Conservation (phyloP, 2,888 invertebrate genomes). For the Lithosia quadra region DNA sequence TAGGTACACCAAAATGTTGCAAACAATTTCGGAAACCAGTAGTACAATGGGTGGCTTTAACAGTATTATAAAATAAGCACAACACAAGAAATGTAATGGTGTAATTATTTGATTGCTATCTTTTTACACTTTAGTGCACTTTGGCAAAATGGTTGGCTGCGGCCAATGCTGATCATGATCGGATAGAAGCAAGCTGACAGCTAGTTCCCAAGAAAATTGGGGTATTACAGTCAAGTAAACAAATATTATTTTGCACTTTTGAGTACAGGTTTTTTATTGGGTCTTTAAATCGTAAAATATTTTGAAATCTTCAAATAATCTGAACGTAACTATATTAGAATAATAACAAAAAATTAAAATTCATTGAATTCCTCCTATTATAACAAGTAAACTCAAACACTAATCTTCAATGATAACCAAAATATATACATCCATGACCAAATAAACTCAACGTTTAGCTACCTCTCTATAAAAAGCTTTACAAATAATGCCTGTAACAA, state of each 20-base stretch:
- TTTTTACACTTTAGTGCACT: background rate
- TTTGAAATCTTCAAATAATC: too few relatives aligned
- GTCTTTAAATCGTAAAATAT: too few relatives aligned
- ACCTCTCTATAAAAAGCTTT: background rate
- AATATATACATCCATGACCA: background rate
- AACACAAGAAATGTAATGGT: background rate
- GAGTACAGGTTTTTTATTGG: too few relatives aligned
- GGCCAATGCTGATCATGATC: too few relatives aligned
- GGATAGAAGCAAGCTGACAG: too few relatives aligned
- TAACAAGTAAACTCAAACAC: background rate
- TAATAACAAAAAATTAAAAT: background rate
- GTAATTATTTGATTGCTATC: background rate
- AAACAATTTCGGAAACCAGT: background rate
- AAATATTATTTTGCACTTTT: too few relatives aligned
- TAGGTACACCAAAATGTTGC: constrained; percentile 1
- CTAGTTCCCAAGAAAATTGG: too few relatives aligned
- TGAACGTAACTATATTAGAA: too few relatives aligned
- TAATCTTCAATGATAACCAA: background rate
- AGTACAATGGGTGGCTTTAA: too few relatives aligned
- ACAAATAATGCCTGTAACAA: background rate
- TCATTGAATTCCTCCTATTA: background rate
- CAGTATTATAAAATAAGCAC: background rate
- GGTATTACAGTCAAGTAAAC: too few relatives aligned
- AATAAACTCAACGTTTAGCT: background rate
- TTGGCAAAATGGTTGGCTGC: too few relatives aligned